Conservation (phyloP, 2,888 invertebrate species). For the Miltochrista miniata region DNA sequence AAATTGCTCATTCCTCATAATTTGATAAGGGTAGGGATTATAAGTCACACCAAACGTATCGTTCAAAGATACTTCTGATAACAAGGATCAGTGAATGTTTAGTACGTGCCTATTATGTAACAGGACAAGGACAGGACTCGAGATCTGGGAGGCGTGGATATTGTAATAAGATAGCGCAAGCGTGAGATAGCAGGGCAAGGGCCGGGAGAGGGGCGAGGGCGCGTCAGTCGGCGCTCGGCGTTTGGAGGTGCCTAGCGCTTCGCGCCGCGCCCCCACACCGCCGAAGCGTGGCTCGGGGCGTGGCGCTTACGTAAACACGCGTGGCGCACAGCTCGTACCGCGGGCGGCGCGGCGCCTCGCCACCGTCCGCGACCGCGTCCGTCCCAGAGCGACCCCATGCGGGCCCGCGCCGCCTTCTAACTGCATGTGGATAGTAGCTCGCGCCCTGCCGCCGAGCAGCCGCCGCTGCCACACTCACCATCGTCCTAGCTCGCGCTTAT, state of each 20-base stretch:
- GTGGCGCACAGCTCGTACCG: slow-evolving; percentile 60
- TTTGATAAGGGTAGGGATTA: not conserved
- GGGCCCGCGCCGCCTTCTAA: slow-evolving; percentile 73
- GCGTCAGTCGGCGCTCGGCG: slow-evolving; percentile 81
- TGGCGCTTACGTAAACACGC: slow-evolving; percentile 84
- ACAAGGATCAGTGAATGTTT: slow-evolving; percentile 56
- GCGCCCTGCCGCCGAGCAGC: slow-evolving; percentile 68
- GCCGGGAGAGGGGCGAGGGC: slow-evolving; percentile 49
- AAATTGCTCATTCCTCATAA: not conserved
- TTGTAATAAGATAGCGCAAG: slow-evolving; percentile 64
- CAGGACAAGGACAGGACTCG: slow-evolving; percentile 67
- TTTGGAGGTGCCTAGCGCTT: slow-evolving; percentile 76
- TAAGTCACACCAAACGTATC: slow-evolving; percentile 1
- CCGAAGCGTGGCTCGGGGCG: slow-evolving; percentile 82
- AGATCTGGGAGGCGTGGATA: slow-evolving; percentile 49
- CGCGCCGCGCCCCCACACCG: slow-evolving; percentile 80
- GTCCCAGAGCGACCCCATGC: slow-evolving; percentile 77
- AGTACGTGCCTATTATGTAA: slow-evolving; percentile 64
- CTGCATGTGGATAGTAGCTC: slow-evolving; percentile 69
- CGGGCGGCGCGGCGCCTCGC: slow-evolving; percentile 66
- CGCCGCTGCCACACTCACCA: slow-evolving; percentile 73
- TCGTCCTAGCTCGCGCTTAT: slow-evolving; percentile 73
- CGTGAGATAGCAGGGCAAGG: slow-evolving; percentile 47
- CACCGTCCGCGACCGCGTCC: slow-evolving; percentile 65
- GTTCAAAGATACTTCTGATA: slow-evolving; percentile 17